Base-by-base conservation (phyloP, 2,113 vertebrate genomes). In the Pluvianellus socialis region DNA sequence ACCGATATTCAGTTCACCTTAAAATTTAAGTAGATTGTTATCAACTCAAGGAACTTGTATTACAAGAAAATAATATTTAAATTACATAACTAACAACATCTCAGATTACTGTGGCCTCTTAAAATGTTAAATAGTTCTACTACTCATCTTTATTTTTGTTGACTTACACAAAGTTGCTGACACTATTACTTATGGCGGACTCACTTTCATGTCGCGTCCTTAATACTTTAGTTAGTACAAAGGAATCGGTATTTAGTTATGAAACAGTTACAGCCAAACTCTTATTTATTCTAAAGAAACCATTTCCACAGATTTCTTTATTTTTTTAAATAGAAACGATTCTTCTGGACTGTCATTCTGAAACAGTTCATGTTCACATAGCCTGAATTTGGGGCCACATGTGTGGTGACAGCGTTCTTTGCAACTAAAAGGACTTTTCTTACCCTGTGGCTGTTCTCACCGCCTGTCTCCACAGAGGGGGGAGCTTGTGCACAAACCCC, bases 51-150 rank as follows among this genome's bases (percentile, higher is more conserved):
- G 68, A 96, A 97, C 89, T 87, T 67, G 72, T 92, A 80, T 47
- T 86, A 81, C 83, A 80, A 91, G 80, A 95, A 96, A 92, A 84
- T 58, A 16, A 19, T 56, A 87, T 91, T 95, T 87, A 79, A 92
- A 92, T 96, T 77, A 55, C 32, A 50, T 66, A 96, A 86, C 40
- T 82, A 94, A 58, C 76, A 91, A 42, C 55, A 40, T 62, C 40
- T 82, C 72, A 49, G 70, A 62, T 90, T 91, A 86, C 45, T 35
- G 45, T 75, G 90, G 50, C 45, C 72, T 95, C 72, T 86, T 94
- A 88, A 81, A 59, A 94, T 67, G 38, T 67, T 84, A 94, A 92
- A 74, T 47, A 52, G 55, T 67, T 74, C 71, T 81, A 50, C 65
- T 83, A 62, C 58, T 83, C 30, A 20, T 62, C 45, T 73, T 88